phyloP scores from a whole-genome alignment of 2,888 invertebrate genomes.

The Sicus ferrugineus region DNA sequence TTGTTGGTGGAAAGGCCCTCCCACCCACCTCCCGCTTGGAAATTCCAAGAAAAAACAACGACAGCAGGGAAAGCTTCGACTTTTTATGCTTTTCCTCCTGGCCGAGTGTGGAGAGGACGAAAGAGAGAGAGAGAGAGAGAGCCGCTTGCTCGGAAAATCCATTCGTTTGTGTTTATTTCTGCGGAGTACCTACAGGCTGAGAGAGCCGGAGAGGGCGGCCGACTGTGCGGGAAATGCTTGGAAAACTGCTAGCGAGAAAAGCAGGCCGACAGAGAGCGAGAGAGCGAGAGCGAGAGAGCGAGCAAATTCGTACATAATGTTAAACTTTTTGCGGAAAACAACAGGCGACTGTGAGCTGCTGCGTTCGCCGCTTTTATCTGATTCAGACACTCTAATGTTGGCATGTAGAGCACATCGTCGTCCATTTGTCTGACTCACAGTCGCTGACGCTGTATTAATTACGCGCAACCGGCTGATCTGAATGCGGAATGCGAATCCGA shows the following conservation, averaged over 20 bases:
- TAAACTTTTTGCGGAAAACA: conserved; percentile 11
- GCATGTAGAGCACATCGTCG: conserved; percentile 23
- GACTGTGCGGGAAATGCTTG: background rate
- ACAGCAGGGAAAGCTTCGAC: conserved; percentile 26
- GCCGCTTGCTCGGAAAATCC: background rate
- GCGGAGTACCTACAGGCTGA: background rate
- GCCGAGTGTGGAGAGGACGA: background rate
- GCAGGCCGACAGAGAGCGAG: conserved; percentile 5
- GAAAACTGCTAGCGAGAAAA: background rate
- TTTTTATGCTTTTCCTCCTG: conserved; percentile 30
- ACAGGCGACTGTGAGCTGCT: conserved; percentile 22
- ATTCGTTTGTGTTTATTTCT: background rate
- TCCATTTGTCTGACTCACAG: conserved; percentile 30
- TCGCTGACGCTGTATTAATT: conserved; percentile 25
- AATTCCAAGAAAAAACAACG: conserved; percentile 33
- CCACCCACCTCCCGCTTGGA: conserved; percentile 17
- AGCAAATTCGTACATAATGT: background rate
- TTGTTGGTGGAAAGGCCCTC: conserved; percentile 37
- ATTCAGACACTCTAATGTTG: conserved; percentile 41
- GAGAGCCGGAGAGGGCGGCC: background rate
- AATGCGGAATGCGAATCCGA: conserved; percentile 7
- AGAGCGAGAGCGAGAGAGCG: too few species aligned
- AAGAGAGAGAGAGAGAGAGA: conserved; percentile 6
- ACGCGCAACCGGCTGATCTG: background rate
- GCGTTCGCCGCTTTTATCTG: conserved; percentile 35